Percentiles rank a stretch among this genome's conserved stretches.
These are phyloP conservation scores for Gallinago media DNA, from an alignment of 2,113 vertebrate species.

Conservation along the genomic window DNA sequence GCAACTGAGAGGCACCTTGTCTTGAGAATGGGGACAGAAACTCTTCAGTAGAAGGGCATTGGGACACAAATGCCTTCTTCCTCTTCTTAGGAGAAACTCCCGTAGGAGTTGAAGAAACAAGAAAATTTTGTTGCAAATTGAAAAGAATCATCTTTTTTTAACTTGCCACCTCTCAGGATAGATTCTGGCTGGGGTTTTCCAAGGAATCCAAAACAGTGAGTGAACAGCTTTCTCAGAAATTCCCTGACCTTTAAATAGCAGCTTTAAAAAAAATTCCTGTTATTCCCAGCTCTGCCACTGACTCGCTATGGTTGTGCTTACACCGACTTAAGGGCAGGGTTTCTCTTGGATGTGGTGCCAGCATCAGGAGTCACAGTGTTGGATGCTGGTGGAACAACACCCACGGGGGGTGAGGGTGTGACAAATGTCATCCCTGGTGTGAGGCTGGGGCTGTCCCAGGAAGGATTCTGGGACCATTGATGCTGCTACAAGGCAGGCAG, in stretches of 20 bases:
- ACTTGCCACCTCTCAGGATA: background rate
- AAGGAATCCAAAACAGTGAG: background rate
- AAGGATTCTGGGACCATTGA: background rate
- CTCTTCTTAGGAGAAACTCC: background rate
- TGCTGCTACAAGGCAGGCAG: background rate
- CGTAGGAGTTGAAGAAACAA: background rate
- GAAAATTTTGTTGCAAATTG: background rate
- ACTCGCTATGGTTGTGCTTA: background rate
- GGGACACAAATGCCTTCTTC: background rate
- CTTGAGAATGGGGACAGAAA: background rate
- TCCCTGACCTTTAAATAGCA: background rate
- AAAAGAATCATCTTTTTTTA: background rate
- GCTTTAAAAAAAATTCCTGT: background rate
- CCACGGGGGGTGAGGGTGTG: background rate
- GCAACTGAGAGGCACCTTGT: background rate
- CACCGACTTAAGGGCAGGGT: background rate
- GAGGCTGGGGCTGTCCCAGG: background rate
- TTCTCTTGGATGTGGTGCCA: background rate
- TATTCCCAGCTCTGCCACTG: background rate
- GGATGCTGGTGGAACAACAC: background rate
- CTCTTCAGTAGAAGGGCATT: background rate
- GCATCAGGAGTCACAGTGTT: accelerated
- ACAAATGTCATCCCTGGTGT: accelerated
- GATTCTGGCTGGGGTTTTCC: background rate
- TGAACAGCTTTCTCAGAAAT: background rate